phyloP scores from a whole-genome alignment of 1,140 invertebrate genomes.

The Asbolus verrucosus region DNA sequence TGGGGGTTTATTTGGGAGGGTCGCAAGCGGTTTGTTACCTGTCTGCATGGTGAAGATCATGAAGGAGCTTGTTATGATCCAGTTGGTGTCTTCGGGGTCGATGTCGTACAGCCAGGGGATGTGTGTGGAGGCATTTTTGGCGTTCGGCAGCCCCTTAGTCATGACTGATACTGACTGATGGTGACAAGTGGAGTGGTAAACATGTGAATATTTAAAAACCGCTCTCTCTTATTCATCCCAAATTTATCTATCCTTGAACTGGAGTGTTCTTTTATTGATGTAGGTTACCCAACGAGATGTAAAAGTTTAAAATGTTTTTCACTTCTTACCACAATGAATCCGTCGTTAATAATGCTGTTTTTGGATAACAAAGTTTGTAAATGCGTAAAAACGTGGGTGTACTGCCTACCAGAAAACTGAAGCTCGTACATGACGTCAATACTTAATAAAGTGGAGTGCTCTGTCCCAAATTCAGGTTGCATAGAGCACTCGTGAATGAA shows the following conservation, averaged over 20 bases:
- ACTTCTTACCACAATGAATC: no score
- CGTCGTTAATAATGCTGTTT: no score
- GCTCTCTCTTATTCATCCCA: constrained; percentile 2
- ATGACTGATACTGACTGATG: background rate
- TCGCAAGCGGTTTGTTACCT: constrained; percentile 68
- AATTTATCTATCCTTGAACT: constrained; percentile 13
- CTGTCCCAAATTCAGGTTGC: no score
- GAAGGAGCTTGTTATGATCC: constrained; percentile 93
- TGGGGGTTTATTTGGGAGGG: constrained; percentile 27
- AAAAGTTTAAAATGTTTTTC: background rate
- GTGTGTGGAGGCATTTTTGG: constrained; percentile 24
- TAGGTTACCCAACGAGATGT: no score
- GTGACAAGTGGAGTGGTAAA: constrained; percentile 8
- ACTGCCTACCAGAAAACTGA: no score
- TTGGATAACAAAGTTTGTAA: no score
- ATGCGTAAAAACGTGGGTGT: no score
- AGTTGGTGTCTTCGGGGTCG: constrained; percentile 85
- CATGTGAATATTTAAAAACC: constrained; percentile 10
- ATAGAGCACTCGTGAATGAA: no score
- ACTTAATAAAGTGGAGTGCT: no score
- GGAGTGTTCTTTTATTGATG: background rate
- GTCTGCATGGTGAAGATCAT: constrained; percentile 99
- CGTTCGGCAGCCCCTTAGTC: background rate
- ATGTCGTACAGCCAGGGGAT: constrained; percentile 68
- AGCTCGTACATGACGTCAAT: no score